These are phyloP conservation scores for Chrysolina haemoptera DNA, from an alignment of 2,888 invertebrate species.

Conservation along the genomic window DNA sequence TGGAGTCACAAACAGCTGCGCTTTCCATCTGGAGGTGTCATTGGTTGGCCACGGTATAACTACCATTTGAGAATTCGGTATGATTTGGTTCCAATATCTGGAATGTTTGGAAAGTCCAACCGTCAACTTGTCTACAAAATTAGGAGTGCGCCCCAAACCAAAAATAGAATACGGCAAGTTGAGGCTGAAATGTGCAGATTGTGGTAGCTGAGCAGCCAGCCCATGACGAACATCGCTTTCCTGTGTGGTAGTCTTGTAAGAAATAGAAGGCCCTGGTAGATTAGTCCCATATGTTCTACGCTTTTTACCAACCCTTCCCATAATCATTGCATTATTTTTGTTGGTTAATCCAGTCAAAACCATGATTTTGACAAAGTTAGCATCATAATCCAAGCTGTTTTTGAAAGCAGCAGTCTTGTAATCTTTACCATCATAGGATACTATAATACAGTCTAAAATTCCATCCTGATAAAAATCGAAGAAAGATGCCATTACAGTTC, in stretches of 20 bases:
- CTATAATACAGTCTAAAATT: slow-evolving; percentile 89
- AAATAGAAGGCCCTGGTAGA: slow-evolving; percentile 76
- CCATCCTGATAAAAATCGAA: slow-evolving; percentile 97
- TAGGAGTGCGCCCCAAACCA: slow-evolving; percentile 97
- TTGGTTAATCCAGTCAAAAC: slow-evolving; percentile 89
- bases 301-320: slow-evolving; percentile 83
- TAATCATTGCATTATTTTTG: slow-evolving; percentile 78
- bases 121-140: slow-evolving; percentile 92
- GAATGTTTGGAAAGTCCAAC: slow-evolving; percentile 83
- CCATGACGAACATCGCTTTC: slow-evolving; percentile 87
- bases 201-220: slow-evolving; percentile 89
- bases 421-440: slow-evolving; percentile 65
- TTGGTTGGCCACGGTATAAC: slow-evolving; percentile 90
- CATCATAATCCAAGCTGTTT: slow-evolving; percentile 93
- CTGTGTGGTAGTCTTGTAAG: slow-evolving; percentile 80
- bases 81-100: slow-evolving; percentile 90
- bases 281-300: slow-evolving; percentile 90
- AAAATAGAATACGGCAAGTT: slow-evolving; percentile 96
- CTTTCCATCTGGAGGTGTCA: slow-evolving; percentile 87
- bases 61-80: slow-evolving; percentile 98
- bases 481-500: slow-evolving; percentile 89
- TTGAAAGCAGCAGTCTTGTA: slow-evolving; percentile 84
- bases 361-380: slow-evolving; percentile 96
- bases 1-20: slow-evolving; percentile 94
- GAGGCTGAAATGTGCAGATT: slow-evolving; percentile 93